Conservation (phyloP, 2,113 vertebrate genomes). For the Sinosuthora webbiana region DNA sequence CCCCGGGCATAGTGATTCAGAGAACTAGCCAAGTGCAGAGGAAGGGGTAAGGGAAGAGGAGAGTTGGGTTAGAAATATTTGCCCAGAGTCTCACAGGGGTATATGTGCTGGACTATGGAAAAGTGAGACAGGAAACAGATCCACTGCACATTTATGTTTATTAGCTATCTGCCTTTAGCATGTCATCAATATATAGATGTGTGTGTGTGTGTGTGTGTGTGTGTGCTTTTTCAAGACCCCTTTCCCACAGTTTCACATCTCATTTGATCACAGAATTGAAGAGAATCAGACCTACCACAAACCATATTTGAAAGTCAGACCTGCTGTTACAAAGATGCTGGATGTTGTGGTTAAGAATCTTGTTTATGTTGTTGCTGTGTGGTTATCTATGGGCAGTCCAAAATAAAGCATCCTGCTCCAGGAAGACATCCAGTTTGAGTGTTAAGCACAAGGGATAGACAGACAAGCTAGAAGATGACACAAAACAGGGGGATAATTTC, state of each 20-base stretch:
- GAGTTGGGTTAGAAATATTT: not conserved
- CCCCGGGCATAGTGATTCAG: not conserved
- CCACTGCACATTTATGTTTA: not conserved
- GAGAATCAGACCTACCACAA: not conserved
- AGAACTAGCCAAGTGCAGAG: not conserved
- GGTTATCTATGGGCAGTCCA: not conserved
- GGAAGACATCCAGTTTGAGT: not conserved
- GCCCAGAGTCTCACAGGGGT: not conserved
- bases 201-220: rapidly evolving
- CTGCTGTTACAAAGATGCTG: not conserved
- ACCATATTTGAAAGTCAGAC: not conserved
- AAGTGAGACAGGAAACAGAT: not conserved
- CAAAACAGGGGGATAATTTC: not conserved
- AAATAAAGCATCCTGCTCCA: not conserved
- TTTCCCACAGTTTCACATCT: not conserved
- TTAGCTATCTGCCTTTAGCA: not conserved
- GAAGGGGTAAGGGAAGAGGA: not conserved
- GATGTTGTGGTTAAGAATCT: not conserved
- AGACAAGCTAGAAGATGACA: not conserved
- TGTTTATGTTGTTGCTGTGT: not conserved
- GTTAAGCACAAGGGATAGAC: not conserved
- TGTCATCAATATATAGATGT: not conserved
- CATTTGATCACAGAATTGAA: not conserved
- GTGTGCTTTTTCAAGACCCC: not conserved
- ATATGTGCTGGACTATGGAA: not conserved